Evolutionary conservation across 2,888 invertebrate genomes (phyloP), one percentile per base, ranked within the genome.

Genomic region (Cordilura impudica): DNA sequence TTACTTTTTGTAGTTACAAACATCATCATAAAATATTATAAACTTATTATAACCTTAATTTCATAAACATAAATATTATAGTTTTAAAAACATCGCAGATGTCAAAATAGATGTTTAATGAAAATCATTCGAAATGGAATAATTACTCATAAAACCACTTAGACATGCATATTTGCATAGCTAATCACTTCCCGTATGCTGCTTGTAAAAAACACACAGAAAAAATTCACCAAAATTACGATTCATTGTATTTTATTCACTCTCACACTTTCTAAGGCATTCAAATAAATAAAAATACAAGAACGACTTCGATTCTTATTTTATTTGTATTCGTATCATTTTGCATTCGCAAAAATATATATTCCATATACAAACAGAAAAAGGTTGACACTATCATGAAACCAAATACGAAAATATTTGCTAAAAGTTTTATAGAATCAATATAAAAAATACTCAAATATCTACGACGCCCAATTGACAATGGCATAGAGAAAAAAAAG

Each of bases 241-340:
- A 39, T 53, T 71, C 70, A 71, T 71, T 71, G 70, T 43, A 61
- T 71, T 71, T 61, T 45, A 60, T 60, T 70, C 60, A n/a, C 39
- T 5, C 31, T n/a, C 6, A 1, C 2, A 19, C 16, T 2, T 19
- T 2, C 18, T 3, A 12, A 49, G 18, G 8, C 47, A 18, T 47
- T 18, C 18, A 47, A 2, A 16, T 19, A 7, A 45, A 31, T 31
- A 31, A 31, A 31, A 8, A 31, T 10, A 31, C 8, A 10, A 31
- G 12, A 2, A 31, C 8, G 2, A 10, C 12, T 10, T 2, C 2
- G 8, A 10, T 31, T 31, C 31, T 10, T 31, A 31, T 31, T 31
- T 31, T 31, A 10, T 31, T 10, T 31, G 10, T 31, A 10, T 31
- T 31, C 31, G 10, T 12, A 31, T 31, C 2, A n/a, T n/a, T n/a